Base-by-base conservation (phyloP, 1,140 invertebrate genomes). In the Saccostrea echinata region DNA sequence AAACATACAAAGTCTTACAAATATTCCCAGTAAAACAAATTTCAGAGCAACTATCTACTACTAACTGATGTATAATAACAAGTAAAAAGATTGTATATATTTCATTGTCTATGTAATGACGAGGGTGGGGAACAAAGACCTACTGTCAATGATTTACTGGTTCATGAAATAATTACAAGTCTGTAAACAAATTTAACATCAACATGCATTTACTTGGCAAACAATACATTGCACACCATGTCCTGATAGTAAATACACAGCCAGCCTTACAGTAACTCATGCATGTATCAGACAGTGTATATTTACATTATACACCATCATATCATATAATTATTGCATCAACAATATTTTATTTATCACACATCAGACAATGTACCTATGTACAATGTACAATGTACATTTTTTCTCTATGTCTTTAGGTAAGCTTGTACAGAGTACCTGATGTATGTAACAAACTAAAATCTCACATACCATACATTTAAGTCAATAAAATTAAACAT, bases 51-150 rank as follows among this genome's bases (percentile, higher is more conserved):
- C 68, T 76, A 76, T 11, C 68, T 76, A 11, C 57, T 24, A 9
- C 24, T 76, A 76, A 76, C 68, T 76, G 16, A 27, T 76, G 68
- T 30, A 76, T 76, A 76, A 76, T 76, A 76, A 76, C 68, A 76
- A 43, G 55, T 21, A n/a, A 21, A 61, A 61, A 76, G 68, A 76
- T 76, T 76, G 68, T 76, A 76, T 76, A 76, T 30, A 71, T 8
- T 71, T 30, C 68, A 76, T 76, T 27, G 24, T 76, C 24, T 76
- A 33, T 11, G 9, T 18, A 33, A 27, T 76, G 68, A 76, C 1
- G 11, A 27, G 12, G 68, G 68, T 27, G 68, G 68, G 27, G 57
- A 18, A 24, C 2, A 16, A 30, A 9, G 30, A 16, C 12, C 0
- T 30, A 76, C 27, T 33, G 30, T 76, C 27, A 76, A 33, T 76